A percentile compares a stretch with the other conserved stretches of the same genome.
Conservation (phyloP, 1,140 invertebrate genomes). For the Zaprionus africanus region DNA sequence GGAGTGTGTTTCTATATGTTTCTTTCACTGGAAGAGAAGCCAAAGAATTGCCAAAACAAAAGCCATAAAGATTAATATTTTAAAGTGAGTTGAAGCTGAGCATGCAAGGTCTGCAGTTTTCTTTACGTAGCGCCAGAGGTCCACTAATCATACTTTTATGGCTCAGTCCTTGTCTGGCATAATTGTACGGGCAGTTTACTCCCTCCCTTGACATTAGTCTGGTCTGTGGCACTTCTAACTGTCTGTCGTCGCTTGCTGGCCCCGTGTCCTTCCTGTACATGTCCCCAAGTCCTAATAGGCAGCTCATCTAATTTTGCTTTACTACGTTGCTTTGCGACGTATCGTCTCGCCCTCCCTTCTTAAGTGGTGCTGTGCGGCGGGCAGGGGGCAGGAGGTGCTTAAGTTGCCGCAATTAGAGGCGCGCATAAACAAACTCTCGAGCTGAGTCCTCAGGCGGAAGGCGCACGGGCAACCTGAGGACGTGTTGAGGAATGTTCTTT, state of each 20-base stretch:
- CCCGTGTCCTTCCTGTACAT: not conserved
- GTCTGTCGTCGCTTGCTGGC: slow-evolving; percentile 1
- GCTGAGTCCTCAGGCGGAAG: slow-evolving; percentile 20
- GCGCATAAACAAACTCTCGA: slow-evolving; percentile 49
- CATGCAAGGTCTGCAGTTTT: not conserved
- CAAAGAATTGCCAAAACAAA: slow-evolving; percentile 1
- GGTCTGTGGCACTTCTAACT: slow-evolving; percentile 1
- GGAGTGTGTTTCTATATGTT: not conserved
- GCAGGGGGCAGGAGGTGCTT: slow-evolving; percentile 26
- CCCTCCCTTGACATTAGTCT: not conserved
- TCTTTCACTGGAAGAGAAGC: not conserved
- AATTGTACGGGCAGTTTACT: not conserved
- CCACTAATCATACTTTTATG: not conserved
- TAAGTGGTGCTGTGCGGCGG: not conserved
- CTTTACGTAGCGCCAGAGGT: not conserved
- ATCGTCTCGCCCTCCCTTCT: not conserved
- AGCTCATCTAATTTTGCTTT: slow-evolving; percentile 44
- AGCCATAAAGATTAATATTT: not conserved
- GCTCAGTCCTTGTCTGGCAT: not conserved
- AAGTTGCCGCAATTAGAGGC: slow-evolving; percentile 72
- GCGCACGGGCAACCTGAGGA: slow-evolving; percentile 33
- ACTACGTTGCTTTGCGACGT: slow-evolving; percentile 2
- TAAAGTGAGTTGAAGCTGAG: not conserved
- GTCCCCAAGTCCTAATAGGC: slow-evolving; percentile 8
- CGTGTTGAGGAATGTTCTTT: slow-evolving; percentile 60